A percentile compares a stretch with the other conserved stretches of the same genome.
These are phyloP conservation scores for Eristalinus aeneus DNA, from an alignment of 2,888 invertebrate genomes.

Conservation along the genomic window DNA sequence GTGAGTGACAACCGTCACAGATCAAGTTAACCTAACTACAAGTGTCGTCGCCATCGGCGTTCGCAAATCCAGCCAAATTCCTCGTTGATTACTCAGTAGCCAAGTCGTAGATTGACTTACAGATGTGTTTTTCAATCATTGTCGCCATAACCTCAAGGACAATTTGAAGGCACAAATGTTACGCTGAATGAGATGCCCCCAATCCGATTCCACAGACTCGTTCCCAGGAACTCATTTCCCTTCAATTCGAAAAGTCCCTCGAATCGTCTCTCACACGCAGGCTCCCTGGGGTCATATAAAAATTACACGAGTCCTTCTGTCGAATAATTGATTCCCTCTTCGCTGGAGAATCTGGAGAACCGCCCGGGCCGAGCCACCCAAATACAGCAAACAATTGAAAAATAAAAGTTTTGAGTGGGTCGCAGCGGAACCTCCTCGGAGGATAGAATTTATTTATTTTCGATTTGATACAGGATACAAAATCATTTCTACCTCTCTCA, in stretches of 20 bases:
- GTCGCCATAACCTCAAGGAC: background rate
- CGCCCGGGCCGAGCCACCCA: background rate
- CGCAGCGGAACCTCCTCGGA: conserved; percentile 39
- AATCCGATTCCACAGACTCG: conserved; percentile 12
- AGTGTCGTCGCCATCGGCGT: no score
- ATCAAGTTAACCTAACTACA: no score
- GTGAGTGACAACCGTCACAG: no score
- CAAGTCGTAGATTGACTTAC: no score
- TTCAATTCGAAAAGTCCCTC: conserved; percentile 31
- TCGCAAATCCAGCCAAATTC: no score
- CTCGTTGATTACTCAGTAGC: no score
- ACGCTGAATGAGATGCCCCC: background rate
- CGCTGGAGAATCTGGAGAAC: conserved; percentile 14
- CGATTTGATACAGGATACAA: conserved; percentile 66
- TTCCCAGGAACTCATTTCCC: conserved; percentile 26
- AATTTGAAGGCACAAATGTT: background rate
- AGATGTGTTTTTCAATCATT: background rate
- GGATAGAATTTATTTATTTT: conserved; percentile 66
- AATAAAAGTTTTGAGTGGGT: conserved; percentile 30
- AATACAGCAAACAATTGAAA: conserved; percentile 30
- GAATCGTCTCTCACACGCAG: conserved; percentile 26
- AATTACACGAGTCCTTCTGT: conserved; percentile 62
- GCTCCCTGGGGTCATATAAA: conserved; percentile 56
- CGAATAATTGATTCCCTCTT: conserved; percentile 50
- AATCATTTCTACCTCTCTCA: conserved; percentile 36